These are phyloP conservation scores for Micromesistius poutassou DNA, from an alignment of 2,797 vertebrate genomes.

Conservation along the genomic window DNA sequence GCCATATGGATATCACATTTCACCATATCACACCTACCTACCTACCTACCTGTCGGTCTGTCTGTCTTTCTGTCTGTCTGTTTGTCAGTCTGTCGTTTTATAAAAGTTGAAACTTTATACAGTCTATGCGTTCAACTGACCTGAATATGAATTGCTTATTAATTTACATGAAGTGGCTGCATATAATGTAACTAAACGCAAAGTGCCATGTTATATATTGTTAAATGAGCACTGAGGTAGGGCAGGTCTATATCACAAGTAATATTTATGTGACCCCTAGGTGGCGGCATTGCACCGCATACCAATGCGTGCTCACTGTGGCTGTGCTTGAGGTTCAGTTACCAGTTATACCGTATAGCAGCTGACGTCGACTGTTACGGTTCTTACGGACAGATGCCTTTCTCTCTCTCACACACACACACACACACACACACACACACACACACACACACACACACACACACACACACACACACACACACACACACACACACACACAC, in stretches of 20 bases:
- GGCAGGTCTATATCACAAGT: not conserved
- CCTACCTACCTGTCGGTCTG: too few species aligned
- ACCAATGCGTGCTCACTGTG: not conserved
- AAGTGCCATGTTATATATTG: not conserved
- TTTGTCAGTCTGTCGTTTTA: not conserved
- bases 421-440: not conserved
- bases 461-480: not conserved
- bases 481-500: not conserved
- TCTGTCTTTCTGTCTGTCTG: not conserved
- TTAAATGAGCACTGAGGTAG: not conserved
- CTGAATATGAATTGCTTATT: not conserved
- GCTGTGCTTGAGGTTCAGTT: too few species aligned
- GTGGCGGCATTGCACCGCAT: conserved; percentile 56
- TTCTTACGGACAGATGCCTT: not conserved
- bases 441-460: too few species aligned
- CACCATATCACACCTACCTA: not conserved
- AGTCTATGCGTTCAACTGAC: not conserved
- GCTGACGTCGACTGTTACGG: not conserved
- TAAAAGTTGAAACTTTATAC: not conserved
- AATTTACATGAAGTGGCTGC: too few species aligned
- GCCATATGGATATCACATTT: not conserved
- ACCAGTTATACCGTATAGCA: too few species aligned
- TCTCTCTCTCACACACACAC: not conserved
- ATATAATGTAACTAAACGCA: not conserved
- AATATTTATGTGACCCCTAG: conserved; percentile 35